phyloP scores from a whole-genome alignment of 1,140 invertebrate genomes.

The Orussus abietinus region DNA sequence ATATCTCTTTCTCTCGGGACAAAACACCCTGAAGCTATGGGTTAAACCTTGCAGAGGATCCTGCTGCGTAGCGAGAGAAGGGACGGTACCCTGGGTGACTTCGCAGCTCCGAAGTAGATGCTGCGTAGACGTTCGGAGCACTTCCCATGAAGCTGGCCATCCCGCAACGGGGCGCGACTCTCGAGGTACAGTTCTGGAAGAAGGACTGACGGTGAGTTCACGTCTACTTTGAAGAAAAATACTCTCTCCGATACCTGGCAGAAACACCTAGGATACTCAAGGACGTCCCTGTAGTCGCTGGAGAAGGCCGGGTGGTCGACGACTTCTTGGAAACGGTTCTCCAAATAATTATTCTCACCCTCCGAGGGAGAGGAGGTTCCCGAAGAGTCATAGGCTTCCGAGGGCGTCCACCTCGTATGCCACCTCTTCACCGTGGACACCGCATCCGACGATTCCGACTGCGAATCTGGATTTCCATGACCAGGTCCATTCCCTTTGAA shows the following conservation, averaged over 20 bases:
- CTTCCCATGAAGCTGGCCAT: conserved; percentile 41
- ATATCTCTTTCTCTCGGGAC: no score
- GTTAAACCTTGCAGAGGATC: no score
- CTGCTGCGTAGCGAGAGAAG: no score
- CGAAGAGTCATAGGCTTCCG: conserved; percentile 41
- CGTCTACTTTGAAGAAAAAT: no score
- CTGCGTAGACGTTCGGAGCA: conserved; percentile 40
- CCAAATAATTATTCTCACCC: conserved; percentile 21
- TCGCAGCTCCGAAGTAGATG: no score
- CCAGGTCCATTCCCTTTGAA: no score
- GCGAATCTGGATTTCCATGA: conserved; percentile 31
- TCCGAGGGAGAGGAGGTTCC: conserved; percentile 41
- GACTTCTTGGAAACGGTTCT: conserved; percentile 19
- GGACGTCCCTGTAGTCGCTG: conserved; percentile 13
- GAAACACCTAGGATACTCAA: conserved; percentile 37
- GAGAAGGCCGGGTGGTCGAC: conserved; percentile 15
- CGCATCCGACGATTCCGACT: conserved; percentile 40
- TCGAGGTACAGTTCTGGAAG: conserved; percentile 13
- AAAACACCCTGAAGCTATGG: no score
- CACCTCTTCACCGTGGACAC: conserved; percentile 42
- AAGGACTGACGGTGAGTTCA: conserved; percentile 5
- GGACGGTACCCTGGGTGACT: no score
- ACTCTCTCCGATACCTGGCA: conserved; percentile 44
- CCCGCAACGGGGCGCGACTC: no score
- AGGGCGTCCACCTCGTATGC: conserved; percentile 38